Evolutionary conservation across 53 echinoderm and acorn worm genomes (phyloP).

Genomic region (Zoroaster sp.): DNA sequence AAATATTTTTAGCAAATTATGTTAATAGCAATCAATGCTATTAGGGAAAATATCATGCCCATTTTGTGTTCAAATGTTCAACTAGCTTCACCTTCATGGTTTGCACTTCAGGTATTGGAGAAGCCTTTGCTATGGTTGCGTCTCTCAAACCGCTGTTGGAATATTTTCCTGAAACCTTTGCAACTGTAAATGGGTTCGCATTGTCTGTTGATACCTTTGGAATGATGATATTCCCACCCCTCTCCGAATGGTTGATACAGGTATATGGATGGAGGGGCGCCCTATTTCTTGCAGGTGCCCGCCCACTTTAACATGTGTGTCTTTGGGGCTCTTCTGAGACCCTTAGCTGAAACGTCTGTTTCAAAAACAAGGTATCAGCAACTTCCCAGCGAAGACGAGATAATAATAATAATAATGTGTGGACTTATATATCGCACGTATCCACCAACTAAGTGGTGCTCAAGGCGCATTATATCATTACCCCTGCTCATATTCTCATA

Average conservation of each 20-base stretch:
- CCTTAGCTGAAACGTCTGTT: not conserved
- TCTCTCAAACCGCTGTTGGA: conserved; percentile 20
- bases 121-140: not conserved
- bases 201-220: not conserved
- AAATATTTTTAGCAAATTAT: no score
- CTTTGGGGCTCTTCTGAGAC: conserved; percentile 9
- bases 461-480: no score
- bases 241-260: conserved; percentile 14
- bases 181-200: not conserved
- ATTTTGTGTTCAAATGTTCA: no score
- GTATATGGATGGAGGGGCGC: conserved; percentile 27
- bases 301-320: not conserved
- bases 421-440: no score
- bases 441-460: no score
- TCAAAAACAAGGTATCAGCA: not conserved
- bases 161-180: conserved; percentile 30
- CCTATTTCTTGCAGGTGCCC: conserved; percentile 5
- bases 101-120: not conserved
- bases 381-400: not conserved
- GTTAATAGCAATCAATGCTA: no score
- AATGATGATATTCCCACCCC: conserved; percentile 30
- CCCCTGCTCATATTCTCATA: no score
- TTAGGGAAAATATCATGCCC: no score
- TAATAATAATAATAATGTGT: no score
- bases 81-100: not conserved